Conservation (phyloP, 2,113 vertebrate genomes). For the Mixornis gularis region DNA sequence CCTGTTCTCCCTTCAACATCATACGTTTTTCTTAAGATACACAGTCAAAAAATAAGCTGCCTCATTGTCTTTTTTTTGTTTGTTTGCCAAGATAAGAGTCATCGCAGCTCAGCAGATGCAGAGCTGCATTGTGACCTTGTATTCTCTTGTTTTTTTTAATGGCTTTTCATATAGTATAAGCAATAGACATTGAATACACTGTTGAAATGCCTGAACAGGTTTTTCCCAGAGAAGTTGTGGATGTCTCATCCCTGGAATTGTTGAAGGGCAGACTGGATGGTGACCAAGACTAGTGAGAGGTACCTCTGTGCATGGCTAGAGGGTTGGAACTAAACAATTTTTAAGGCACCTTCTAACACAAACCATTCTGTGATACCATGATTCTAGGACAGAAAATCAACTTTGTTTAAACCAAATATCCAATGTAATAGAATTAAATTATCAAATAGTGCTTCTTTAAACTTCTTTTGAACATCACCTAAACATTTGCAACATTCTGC, state of each 20-base stretch:
- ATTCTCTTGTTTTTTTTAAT: background rate
- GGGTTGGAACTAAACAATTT: background rate
- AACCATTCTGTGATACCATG: background rate
- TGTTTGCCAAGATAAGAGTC: background rate
- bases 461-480: background rate
- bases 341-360: background rate
- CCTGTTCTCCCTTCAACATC: background rate
- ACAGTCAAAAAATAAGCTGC: background rate
- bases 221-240: background rate
- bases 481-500: background rate
- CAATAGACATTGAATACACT: background rate
- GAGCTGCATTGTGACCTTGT: background rate
- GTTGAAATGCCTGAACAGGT: background rate
- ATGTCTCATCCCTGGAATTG: background rate
- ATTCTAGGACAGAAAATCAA: background rate
- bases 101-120: background rate
- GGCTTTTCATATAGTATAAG: background rate
- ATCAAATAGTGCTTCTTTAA: background rate
- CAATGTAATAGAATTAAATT: background rate
- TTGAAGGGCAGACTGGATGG: background rate
- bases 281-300: background rate
- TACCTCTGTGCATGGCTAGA: background rate
- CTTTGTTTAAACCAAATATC: background rate
- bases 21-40: background rate
- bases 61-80: background rate